These are phyloP conservation scores for Trachelipus rathkii DNA, from an alignment of 1,140 invertebrate species.

Conservation along the genomic window DNA sequence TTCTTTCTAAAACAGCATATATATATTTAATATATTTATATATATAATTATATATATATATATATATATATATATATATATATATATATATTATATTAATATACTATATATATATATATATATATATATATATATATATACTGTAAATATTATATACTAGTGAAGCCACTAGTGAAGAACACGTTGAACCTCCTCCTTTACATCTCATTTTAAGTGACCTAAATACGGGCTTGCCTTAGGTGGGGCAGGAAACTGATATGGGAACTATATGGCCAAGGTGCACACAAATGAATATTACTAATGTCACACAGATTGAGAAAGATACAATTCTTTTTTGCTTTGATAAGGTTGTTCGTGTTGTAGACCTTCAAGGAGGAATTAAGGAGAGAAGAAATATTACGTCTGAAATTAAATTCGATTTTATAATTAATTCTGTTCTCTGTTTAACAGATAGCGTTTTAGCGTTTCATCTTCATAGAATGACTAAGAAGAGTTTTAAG, in stretches of 20 bases:
- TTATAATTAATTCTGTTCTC: constrained; percentile 89
- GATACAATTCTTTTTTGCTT: constrained; percentile 80
- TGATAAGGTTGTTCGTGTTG: constrained; percentile 79
- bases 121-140: too few relatives aligned
- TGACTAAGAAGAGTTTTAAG: constrained; percentile 91
- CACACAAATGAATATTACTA: constrained; percentile 75
- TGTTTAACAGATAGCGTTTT: constrained; percentile 92
- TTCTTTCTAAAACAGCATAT: too few relatives aligned
- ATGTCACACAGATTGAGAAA: constrained; percentile 84
- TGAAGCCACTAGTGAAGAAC: constrained; percentile 65
- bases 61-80: too few relatives aligned
- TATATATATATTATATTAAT: too few relatives aligned
- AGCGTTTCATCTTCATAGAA: constrained; percentile 94
- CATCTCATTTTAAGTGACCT: constrained; percentile 89
- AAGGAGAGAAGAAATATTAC: constrained; percentile 76
- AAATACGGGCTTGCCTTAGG: constrained; percentile 74
- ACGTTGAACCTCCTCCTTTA: constrained; percentile 49
- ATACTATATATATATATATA: too few relatives aligned
- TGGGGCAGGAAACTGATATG: constrained; percentile 64
- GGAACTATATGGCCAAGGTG: constrained; percentile 72
- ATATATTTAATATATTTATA: too few relatives aligned
- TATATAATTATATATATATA: too few relatives aligned
- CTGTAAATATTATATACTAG: too few relatives aligned
- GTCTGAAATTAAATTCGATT: constrained; percentile 85
- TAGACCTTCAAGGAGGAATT: constrained; percentile 78